Evolutionary conservation across 2,113 vertebrate species (phyloP), one percentile per base, ranked within the genome.

Genomic region (Hemibagrus wyckioides): DNA sequence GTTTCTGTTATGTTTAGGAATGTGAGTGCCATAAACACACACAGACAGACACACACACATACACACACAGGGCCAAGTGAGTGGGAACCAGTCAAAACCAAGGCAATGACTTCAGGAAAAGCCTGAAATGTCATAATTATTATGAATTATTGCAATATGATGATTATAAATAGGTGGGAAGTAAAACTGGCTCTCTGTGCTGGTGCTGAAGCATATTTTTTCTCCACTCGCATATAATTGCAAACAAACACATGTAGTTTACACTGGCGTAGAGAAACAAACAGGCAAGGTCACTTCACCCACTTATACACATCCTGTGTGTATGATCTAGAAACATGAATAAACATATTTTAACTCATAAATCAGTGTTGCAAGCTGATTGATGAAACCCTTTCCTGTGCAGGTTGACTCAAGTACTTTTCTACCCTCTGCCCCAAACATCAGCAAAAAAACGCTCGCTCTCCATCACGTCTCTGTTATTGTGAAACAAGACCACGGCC

Each of bases 381-480:
- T 88, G 80, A 91, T 90, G 79, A 89, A 61, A 61, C 50, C 30
- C 56, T 44, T 89, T 82, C 25, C 79, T 63, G 76, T 80, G 77
- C 65, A 89, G 48, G 80, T 85, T 41, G 67, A 83, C 61, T 86
- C 23, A 41, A 91, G 41, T n/a, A 84, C 71, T 87, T 86, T 86
- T 83, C 63, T 89, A 61, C 52, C 1, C 81, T 83, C 67, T 54
- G 69, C 80, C 85, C 54, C 85, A 91, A 85, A 87, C 65, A 86
- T 67, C 69, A 80, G 79, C 4, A 67, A 57, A 82, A 48, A 80
- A 57, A 75, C 75, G 65, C 54, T 85, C 10, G 13, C 67, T 76
- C 85, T 90, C 77, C 73, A 85, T 90, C 87, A 92, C 33, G 48
- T 44, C 65, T 80, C 41, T 85, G 82, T 91, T 88, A 89, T 89